phyloP scores from a whole-genome alignment of 2,888 invertebrate genomes.

The Coelopa pilipes region DNA sequence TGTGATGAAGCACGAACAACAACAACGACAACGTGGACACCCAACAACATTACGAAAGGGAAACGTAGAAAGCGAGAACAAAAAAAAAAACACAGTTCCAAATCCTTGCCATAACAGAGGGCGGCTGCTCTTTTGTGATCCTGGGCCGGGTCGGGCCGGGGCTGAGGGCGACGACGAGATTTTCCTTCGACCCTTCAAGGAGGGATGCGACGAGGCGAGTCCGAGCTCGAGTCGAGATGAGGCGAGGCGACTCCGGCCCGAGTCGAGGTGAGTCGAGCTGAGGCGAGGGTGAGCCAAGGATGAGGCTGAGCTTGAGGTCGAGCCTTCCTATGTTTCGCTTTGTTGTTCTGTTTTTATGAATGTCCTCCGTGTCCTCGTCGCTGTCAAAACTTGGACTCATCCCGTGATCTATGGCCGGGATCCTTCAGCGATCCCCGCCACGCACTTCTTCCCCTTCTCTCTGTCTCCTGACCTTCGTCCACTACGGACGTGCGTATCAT shows the following conservation, averaged over 20 bases:
- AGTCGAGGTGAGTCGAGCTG: too few relatives aligned
- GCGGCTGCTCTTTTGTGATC: background rate
- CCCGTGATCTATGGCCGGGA: constrained; percentile 3
- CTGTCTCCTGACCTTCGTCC: background rate
- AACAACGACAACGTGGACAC: background rate
- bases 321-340: background rate
- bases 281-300: too few relatives aligned
- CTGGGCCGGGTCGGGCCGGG: too few relatives aligned
- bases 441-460: background rate
- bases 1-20: constrained; percentile 31
- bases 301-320: too few relatives aligned
- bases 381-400: constrained; percentile 7
- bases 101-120: background rate
- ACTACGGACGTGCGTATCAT: background rate
- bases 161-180: too few relatives aligned
- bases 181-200: too few relatives aligned
- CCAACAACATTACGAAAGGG: background rate
- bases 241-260: too few relatives aligned
- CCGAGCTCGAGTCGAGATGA: too few relatives aligned
- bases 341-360: background rate
- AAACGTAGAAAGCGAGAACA: background rate
- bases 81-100: background rate
- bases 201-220: too few relatives aligned
- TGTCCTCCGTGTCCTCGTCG: background rate
- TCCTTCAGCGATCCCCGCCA: background rate